These are phyloP conservation scores for Drosophila guanche DNA, from an alignment of 1,140 invertebrate species.

Conservation along the genomic window DNA sequence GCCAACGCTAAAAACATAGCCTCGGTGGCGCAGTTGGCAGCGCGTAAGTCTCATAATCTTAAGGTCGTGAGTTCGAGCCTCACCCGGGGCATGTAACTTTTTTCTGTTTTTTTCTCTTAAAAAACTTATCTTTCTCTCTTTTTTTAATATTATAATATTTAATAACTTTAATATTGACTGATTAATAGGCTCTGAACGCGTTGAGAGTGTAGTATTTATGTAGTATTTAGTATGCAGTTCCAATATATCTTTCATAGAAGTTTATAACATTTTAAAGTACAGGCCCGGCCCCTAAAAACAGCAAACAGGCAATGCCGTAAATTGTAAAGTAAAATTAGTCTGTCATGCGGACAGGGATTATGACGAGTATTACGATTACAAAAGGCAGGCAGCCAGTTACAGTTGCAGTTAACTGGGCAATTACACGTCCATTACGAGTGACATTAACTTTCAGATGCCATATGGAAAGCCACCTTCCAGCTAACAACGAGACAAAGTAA, in stretches of 20 bases:
- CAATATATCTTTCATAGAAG: conserved; percentile 18
- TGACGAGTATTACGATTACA: conserved; percentile 46
- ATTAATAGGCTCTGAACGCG: background rate
- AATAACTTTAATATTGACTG: background rate
- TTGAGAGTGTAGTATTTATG: no score
- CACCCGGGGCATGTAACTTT: conserved; percentile 92
- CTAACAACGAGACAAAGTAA: conserved; percentile 35
- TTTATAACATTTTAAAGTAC: conserved; percentile 11
- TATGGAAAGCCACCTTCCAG: conserved; percentile 12
- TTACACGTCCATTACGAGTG: conserved; percentile 54
- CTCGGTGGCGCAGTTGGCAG: conserved; percentile 97
- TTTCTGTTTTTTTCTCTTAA: conserved; percentile 34
- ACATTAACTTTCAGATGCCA: conserved; percentile 35
- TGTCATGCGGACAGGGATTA: conserved; percentile 43
- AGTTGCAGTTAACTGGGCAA: conserved; percentile 47
- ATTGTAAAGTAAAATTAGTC: conserved; percentile 58
- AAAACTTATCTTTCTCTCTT: background rate
- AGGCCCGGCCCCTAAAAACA: background rate
- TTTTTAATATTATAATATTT: background rate
- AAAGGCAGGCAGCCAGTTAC: conserved; percentile 27
- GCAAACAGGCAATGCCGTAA: conserved; percentile 15
- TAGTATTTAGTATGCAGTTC: no score
- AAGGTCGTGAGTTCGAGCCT: conserved; percentile 98
- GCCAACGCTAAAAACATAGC: conserved; percentile 78
- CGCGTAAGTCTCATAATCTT: conserved; percentile 98